These are phyloP conservation scores for Conchocele bisecta DNA, from an alignment of 2,888 invertebrate species.

Conservation along the genomic window DNA sequence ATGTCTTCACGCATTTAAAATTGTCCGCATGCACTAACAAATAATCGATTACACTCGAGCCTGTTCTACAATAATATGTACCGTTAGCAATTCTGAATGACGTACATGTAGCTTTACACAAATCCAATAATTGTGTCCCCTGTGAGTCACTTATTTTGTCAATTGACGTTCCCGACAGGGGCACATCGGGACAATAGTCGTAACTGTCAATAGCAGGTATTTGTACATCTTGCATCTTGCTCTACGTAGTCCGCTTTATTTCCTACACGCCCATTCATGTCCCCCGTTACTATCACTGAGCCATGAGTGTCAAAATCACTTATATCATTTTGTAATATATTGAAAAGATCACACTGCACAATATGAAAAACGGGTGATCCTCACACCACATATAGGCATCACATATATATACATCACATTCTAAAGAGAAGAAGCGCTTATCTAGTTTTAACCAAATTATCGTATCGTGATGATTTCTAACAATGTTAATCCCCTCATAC, in stretches of 20 bases:
- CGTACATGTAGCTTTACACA: neutral
- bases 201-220: neutral
- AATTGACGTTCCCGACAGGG: neutral
- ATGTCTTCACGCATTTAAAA: neutral
- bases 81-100: neutral
- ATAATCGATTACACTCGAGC: conserved; percentile 9
- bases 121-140: neutral
- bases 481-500: neutral
- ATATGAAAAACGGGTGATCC: conserved; percentile 20
- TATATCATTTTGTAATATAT: conserved; percentile 27
- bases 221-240: neutral
- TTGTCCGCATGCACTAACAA: neutral
- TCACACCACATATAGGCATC: conserved; percentile 25
- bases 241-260: neutral
- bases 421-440: neutral
- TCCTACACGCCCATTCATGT: neutral
- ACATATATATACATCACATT: conserved; percentile 14
- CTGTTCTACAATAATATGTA: neutral
- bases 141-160: neutral
- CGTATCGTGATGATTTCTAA: conserved; percentile 21
- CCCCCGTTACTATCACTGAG: neutral
- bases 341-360: conserved; percentile 19
- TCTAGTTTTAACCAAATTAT: conserved; percentile 29
- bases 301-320: neutral
- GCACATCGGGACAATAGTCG: neutral